Evolutionary conservation across 2,113 vertebrate genomes (phyloP), one percentile per base, ranked within the genome.

Genomic region (Tretioscincus oriximinensis): DNA sequence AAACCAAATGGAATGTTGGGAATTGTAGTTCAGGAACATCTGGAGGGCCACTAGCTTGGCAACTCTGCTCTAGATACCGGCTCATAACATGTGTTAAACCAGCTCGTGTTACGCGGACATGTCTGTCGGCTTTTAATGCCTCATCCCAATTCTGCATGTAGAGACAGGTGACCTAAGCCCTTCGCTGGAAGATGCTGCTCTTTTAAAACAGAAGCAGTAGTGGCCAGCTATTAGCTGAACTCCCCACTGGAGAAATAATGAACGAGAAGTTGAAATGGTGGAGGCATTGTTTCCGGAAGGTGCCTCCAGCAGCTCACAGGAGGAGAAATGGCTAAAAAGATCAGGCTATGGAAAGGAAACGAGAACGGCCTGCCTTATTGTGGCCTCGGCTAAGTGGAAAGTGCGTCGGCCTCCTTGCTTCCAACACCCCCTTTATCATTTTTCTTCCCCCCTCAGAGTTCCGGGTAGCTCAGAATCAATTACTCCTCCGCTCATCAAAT

Each of bases 141-240:
- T 16, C 4, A 18, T 12, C 54, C 14, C 14, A 16, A 1, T 67
- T 76, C 12, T 61, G 73, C 0, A 60, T 2, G 51, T 49, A 1
- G 0, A 1, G 4, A 4, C 2, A 0, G 2, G 79, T 6, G 87
- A 65, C 73, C 24, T 0, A 0, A 24, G 54, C 9, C 28, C 0
- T 0, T 21, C 0, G 0, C 72, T 0, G 73, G 22, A 83, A 82
- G 31, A 70, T 76, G 51, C 70, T 0, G 0, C 47, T 22, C 75
- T 14, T 72, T 82, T 73, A 45, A 24, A 41, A 29, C 0, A 14
- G 78, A 5, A 70, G 58, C 82, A 26, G 29, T 51, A 0, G 74
- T 35, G 70, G 5, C 35, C 26, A 29, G 35, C 60, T 82, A 28
- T 49, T 74, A 49, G 14, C 22, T 16, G 31, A 78, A 79, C 77